Evolutionary conservation across 2,113 vertebrate species (phyloP), one percentile per base, ranked within the genome.

Genomic region (Oxygymnocypris stewartii): DNA sequence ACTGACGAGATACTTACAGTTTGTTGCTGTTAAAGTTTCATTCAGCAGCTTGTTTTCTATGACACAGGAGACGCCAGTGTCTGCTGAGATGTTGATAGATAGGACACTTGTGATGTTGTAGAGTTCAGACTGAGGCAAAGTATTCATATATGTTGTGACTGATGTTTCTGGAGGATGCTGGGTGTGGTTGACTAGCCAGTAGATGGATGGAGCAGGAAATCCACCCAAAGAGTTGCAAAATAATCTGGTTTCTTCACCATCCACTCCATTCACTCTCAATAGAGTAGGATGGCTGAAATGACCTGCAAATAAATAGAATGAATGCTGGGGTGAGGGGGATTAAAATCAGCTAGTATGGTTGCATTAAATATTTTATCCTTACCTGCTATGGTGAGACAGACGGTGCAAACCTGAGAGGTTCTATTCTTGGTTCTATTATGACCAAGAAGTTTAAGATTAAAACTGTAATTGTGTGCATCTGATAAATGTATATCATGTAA

Each of bases 381-480:
- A 94, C 94, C 94, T 92, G 92, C 92, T 16, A 85, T 88, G 47
- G 61, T 77, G 85, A 94, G 90, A 51, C 93, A 94, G 84, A 90
- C 7, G 0, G 80, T 88, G 84, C 93, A 95, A 69, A n/a, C 20
- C 20, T 90, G 73, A 1, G 13, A 18, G 13, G 77, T 91, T 0
- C 10, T 78, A 7, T 90, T 88, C 8, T 63, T 49, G 13, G 77
- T 91, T 0, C 10, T 78, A 7, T 90, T 88, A 10, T 63, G 54
- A 20, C 4, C 87, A 31, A 84, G 87, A 49, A 54, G 5, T 2
- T 54, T 42, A n/a, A 93, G 3, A 74, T 89, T 85, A 3, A 94
- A 86, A 2, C 90, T 91, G 59, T 92, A 93, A 40, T 49, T 76
- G 0, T 28, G 44, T 61, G 88, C 59, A 42, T 92, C 79, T 16